Base-by-base conservation (phyloP, 2,888 invertebrate species). In the Dichetophora obliterata region DNA sequence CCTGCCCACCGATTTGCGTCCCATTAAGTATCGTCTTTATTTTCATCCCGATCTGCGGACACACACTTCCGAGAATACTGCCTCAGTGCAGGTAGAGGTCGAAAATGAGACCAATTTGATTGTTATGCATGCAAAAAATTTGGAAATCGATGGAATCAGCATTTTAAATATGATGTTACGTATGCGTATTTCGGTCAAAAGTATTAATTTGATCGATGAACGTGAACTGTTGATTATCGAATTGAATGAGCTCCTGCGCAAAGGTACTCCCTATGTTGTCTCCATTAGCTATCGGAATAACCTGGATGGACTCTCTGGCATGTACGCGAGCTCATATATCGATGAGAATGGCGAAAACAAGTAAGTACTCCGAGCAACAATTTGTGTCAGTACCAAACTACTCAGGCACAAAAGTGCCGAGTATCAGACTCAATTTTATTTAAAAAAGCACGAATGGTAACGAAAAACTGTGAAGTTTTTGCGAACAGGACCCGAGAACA, bases 271-370 rank as follows among this genome's bases (percentile, higher is more conserved):
- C 22, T 92, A 92, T 84, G 89, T 88, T 22, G 85, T 95, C 5
- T 86, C 89, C 50, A 91, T 95, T 66, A 90, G 92, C 74, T 96
- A 93, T 83, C 88, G 89, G 78, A 94, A 95, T 1, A 91, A 91
- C 76, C 89, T 95, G 84, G 92, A 91, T 78, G 92, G 92, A 77
- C 93, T 94, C 83, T 91, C 93, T 77, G 95, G 95, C 22, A 91
- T 94, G 80, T 95, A 95, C 87, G 91, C 91, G 69, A 95, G 94
- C 79, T 90, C 90, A 14, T 93, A 95, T 80, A 89, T 87, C 74
- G 84, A 90, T 82, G 84, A 76, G 5, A 73, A 81, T 0, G 88
- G 88, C 27, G 80, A 83, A 2, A 85, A 81, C 75, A 91, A 91
- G 93, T 91, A 83, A 90, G 90, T 87, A 5, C 8, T 5, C n/a